Percentiles rank a stretch among this genome's conserved stretches.
Conservation (phyloP, 2,888 invertebrate genomes). For the Pemphredon lugubris region DNA sequence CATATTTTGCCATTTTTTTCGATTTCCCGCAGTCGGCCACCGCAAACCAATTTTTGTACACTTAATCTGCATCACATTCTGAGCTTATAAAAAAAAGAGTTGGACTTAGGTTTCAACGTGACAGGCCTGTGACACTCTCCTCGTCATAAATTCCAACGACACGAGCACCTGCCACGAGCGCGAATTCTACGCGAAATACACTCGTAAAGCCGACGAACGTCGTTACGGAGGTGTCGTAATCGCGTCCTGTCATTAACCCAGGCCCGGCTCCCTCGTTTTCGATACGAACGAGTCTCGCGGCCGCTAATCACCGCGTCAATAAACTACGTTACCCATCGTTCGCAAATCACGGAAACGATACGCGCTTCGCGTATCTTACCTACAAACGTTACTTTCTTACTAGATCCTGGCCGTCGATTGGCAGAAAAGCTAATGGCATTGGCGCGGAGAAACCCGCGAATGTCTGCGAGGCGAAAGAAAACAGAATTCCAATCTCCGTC, state of each 20-base stretch:
- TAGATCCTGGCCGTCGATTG: background rate
- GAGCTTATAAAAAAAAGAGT: too few species aligned
- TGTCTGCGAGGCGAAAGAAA: constrained; percentile 33
- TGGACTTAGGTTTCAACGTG: too few species aligned
- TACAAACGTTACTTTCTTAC: too few species aligned
- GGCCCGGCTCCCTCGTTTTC: constrained; percentile 37
- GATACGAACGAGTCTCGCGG: constrained; percentile 44
- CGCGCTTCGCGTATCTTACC: background rate
- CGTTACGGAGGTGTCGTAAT: constrained; percentile 56
- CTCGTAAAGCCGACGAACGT: constrained; percentile 60
- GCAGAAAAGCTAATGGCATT: background rate
- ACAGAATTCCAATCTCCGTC: constrained; percentile 24
- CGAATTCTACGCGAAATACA: constrained; percentile 25
- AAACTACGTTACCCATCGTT: constrained; percentile 37
- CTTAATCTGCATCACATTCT: too few species aligned
- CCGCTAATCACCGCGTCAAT: constrained; percentile 35
- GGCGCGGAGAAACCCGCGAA: constrained; percentile 10
- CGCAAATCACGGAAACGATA: background rate
- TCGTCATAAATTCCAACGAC: constrained; percentile 2
- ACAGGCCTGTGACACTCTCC: too few species aligned
- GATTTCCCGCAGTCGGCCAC: too few species aligned
- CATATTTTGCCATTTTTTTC: too few species aligned
- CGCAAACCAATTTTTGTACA: too few species aligned
- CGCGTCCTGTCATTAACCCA: constrained; percentile 44
- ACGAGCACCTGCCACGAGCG: constrained; percentile 30